Evolutionary conservation across 2,113 vertebrate species (phyloP).

Genomic region (Seriola aureovittata): DNA sequence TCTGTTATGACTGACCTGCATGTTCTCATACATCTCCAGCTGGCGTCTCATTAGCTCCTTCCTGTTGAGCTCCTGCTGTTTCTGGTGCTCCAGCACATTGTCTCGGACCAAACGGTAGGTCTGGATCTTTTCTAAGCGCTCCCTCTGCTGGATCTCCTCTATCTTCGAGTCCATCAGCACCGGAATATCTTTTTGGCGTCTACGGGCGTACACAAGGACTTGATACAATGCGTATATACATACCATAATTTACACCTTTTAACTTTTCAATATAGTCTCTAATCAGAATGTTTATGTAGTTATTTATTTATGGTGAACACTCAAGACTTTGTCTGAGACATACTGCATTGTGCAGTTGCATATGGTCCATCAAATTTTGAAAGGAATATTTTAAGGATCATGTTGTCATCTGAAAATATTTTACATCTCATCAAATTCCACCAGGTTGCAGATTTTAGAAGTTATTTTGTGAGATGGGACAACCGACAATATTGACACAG

Average conservation of each 20-base stretch:
- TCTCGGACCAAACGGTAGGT: slow-evolving; percentile 83
- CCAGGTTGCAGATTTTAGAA: slow-evolving; percentile 2
- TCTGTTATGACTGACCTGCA: slow-evolving; percentile 82
- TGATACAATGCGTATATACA: background rate
- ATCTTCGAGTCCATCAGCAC: slow-evolving; percentile 78
- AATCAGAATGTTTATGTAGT: background rate
- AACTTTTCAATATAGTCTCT: background rate
- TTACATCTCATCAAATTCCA: slow-evolving; percentile 12
- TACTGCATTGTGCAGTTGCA: background rate
- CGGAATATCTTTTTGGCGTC: slow-evolving; percentile 75
- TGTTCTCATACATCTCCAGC: slow-evolving; percentile 83
- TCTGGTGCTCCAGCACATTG: slow-evolving; percentile 80
- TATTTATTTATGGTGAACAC: background rate
- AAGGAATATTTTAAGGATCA: slow-evolving; percentile 9
- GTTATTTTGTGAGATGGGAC: slow-evolving; percentile 19
- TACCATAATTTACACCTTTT: background rate
- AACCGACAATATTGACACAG: slow-evolving; percentile 13
- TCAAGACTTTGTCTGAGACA: background rate
- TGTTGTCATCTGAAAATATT: background rate
- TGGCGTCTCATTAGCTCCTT: slow-evolving; percentile 80
- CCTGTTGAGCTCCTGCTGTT: slow-evolving; percentile 76
- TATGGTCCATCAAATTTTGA: background rate
- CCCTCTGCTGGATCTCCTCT: slow-evolving; percentile 80
- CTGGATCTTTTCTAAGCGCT: slow-evolving; percentile 86
- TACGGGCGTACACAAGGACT: slow-evolving; percentile 59